phyloP scores from a whole-genome alignment of 2,888 invertebrate genomes.

The Chalcosyrphus nemorum region DNA sequence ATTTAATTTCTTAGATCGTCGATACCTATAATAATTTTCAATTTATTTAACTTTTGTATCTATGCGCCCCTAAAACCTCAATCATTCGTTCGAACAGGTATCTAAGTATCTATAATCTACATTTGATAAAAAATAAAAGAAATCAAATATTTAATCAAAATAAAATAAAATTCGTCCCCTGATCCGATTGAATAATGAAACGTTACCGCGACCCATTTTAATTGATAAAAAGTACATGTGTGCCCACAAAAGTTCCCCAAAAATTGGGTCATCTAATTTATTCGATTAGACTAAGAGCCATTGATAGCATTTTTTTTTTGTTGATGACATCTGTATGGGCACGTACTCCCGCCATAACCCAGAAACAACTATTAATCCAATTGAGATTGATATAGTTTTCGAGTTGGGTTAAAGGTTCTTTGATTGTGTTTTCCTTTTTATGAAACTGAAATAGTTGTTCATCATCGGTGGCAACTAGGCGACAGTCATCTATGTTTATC shows the following conservation, averaged over 20 bases:
- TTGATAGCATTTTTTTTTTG: not conserved
- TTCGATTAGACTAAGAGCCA: slow-evolving; percentile 9
- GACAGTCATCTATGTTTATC: too few relatives aligned
- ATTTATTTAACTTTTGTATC: too few relatives aligned
- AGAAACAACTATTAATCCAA: not conserved
- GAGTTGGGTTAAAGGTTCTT: not conserved
- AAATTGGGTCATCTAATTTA: slow-evolving; percentile 19
- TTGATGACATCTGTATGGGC: slow-evolving; percentile 9
- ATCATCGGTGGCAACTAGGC: too few relatives aligned
- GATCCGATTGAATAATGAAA: not conserved
- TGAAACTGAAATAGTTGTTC: too few relatives aligned
- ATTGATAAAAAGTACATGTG: slow-evolving; percentile 7
- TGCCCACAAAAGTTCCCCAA: not conserved
- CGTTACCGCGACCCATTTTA: slow-evolving; percentile 4
- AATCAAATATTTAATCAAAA: slow-evolving; percentile 1
- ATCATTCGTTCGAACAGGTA: slow-evolving; percentile 7
- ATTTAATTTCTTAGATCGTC: not conserved
- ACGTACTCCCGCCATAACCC: slow-evolving; percentile 9
- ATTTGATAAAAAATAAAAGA: slow-evolving; percentile 2
- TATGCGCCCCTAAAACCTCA: not conserved
- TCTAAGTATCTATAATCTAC: slow-evolving; percentile 3
- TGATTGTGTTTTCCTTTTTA: too few relatives aligned
- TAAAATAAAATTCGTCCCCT: not conserved
- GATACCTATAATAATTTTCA: too few relatives aligned
- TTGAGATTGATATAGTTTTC: slow-evolving; percentile 15